Base-by-base conservation (phyloP, 2,888 invertebrate genomes). In the Ophion ellenae region DNA sequence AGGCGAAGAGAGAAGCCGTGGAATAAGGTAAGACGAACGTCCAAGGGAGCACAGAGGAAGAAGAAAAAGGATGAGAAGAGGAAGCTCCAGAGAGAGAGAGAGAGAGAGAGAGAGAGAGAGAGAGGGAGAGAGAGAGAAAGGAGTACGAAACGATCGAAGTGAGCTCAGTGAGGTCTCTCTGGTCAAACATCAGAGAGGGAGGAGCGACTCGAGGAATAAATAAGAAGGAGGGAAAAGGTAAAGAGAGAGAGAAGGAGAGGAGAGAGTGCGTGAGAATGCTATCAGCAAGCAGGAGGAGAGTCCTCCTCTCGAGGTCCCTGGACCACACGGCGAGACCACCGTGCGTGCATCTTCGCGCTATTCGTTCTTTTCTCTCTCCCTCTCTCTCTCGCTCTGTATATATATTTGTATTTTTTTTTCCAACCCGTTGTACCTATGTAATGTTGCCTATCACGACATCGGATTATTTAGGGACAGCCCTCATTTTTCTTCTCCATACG, bases 311-410 rank as follows among this genome's bases (percentile, higher is more conserved):
- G 81, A 84, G 83, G 75, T 74, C 75, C 85, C 59, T 70, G 91
- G 93, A 93, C 93, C 93, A 94, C 93, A 93, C 93, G 91, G 92
- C 90, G 92, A 92, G 93, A 93, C 93, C 93, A 93, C 93, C 93
- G 91, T 93, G 93, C 92, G 91, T 91, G 89, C 80, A 84, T 74
- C 86, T 85, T 84, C 82, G 78, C 85, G 90, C 86, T 75, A 53
- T 77, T 66, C 75, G 80, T 40, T 67, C 78, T 45, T 70, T 59
- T 32, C 47, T 32, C 74, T 36, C 73, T 47, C 78, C 53, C 36
- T 40, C 81, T 81, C 79, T 63, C 79, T 88, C 84, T 88, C 86
- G 0, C 47, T 47, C 47, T 47, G 47, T 47, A 47, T 0, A 11
- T 47, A 14, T 1, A 47, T n/a, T n/a, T n/a, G n/a, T n/a, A n/a